phyloP scores from a whole-genome alignment of 2,797 vertebrate species.

The Myripristis murdjan region DNA sequence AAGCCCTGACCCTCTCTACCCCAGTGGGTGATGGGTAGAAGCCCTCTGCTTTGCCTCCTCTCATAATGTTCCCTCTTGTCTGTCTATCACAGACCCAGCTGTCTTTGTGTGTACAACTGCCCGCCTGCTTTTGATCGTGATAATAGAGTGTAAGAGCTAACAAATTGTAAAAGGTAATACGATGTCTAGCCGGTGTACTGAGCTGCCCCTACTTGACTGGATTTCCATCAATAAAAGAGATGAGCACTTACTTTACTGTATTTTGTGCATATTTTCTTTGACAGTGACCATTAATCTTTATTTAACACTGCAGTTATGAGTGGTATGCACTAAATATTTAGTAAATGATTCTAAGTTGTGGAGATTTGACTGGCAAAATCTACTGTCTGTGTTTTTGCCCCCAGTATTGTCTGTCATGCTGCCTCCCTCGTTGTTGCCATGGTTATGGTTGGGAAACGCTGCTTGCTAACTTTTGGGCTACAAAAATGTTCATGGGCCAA shows the following conservation, averaged over 20 bases:
- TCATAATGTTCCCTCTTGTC: background rate
- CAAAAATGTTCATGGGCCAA: no score
- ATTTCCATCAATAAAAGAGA: conserved; percentile 81
- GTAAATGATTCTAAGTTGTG: background rate
- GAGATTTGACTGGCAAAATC: no score
- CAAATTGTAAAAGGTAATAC: conserved; percentile 55
- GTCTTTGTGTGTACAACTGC: conserved; percentile 50
- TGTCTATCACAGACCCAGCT: conserved; percentile 49
- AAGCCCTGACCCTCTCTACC: conserved; percentile 21
- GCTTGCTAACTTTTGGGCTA: no score
- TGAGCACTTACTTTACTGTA: conserved; percentile 55
- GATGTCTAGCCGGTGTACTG: conserved; percentile 71
- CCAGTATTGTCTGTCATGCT: no score
- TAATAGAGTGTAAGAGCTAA: conserved; percentile 64
- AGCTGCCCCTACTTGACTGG: conserved; percentile 70
- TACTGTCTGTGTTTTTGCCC: no score
- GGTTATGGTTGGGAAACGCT: no score
- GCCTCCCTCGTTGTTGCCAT: no score
- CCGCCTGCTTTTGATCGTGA: conserved; percentile 79
- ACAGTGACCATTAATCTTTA: background rate
- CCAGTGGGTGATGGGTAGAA: conserved; percentile 31
- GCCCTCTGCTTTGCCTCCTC: conserved; percentile 17
- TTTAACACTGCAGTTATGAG: no score
- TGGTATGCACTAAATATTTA: background rate
- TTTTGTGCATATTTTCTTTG: conserved; percentile 5